Conservation (phyloP, 1,140 invertebrate species). For the Magallana ariakensis region DNA sequence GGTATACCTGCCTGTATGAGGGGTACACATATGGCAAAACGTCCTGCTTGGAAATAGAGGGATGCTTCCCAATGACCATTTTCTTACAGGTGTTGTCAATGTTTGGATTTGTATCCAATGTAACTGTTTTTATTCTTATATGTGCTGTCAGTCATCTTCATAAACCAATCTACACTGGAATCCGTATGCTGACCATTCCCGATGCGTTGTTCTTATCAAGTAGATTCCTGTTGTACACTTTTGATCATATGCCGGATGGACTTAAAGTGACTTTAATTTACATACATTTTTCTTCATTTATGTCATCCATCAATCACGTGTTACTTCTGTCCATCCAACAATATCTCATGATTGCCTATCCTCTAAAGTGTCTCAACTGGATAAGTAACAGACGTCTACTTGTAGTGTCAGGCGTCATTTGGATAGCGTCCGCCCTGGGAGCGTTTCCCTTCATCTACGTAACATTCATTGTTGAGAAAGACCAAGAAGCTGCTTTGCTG, state of each 20-base stretch:
- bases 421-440: not conserved
- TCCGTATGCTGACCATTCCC: not conserved
- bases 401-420: slow-evolving; percentile 12
- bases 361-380: slow-evolving; percentile 25
- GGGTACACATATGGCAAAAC: not conserved
- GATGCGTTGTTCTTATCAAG: slow-evolving; percentile 32
- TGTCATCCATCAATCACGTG: slow-evolving; percentile 31
- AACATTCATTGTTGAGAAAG: not conserved
- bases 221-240: not conserved
- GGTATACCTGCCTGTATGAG: not conserved
- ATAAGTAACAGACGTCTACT: slow-evolving; percentile 32
- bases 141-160: slow-evolving; percentile 18
- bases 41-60: not conserved
- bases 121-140: not conserved
- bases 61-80: slow-evolving; percentile 27
- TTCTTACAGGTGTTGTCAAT: slow-evolving; percentile 4
- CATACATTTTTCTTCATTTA: slow-evolving; percentile 13
- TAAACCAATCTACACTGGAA: slow-evolving; percentile 23
- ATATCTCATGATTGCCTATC: slow-evolving; percentile 42
- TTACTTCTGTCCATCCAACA: slow-evolving; percentile 41
- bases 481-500: slow-evolving; percentile 1
- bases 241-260: not conserved
- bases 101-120: slow-evolving; percentile 29
- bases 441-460: slow-evolving; percentile 24
- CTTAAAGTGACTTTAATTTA: slow-evolving; percentile 4